These are phyloP conservation scores for Alentia gelatinosa DNA, from an alignment of 2,888 invertebrate species.

Conservation along the genomic window DNA sequence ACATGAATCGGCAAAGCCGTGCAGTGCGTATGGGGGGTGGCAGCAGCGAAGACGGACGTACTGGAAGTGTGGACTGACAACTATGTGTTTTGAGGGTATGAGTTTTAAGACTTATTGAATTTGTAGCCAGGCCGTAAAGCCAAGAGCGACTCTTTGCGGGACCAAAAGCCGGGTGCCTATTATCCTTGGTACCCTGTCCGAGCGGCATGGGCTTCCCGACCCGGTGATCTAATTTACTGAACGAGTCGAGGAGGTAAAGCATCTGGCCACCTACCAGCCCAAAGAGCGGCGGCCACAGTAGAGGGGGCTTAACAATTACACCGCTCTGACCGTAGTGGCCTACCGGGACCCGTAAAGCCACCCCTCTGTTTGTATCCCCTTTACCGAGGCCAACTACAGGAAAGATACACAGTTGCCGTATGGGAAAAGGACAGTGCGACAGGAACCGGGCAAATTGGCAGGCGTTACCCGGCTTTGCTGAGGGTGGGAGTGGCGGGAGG, in stretches of 20 bases:
- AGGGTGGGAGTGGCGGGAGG: no score
- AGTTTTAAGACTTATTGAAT: conserved; percentile 9
- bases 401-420: no score
- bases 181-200: not conserved
- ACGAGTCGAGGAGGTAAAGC: not conserved
- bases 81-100: not conserved
- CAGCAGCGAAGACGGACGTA: not conserved
- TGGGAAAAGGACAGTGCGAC: no score
- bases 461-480: no score
- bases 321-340: no score
- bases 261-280: not conserved
- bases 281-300: not conserved
- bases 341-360: no score
- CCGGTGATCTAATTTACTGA: not conserved
- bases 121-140: not conserved
- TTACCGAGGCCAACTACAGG: no score
- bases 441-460: no score
- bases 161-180: not conserved
- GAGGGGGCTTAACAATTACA: not conserved
- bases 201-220: not conserved
- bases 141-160: not conserved
- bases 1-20: no score
- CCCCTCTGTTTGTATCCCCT: no score
- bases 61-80: not conserved
- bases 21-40: no score